Evolutionary conservation across 1,140 invertebrate species (phyloP).

Genomic region (Microplitis demolitor): DNA sequence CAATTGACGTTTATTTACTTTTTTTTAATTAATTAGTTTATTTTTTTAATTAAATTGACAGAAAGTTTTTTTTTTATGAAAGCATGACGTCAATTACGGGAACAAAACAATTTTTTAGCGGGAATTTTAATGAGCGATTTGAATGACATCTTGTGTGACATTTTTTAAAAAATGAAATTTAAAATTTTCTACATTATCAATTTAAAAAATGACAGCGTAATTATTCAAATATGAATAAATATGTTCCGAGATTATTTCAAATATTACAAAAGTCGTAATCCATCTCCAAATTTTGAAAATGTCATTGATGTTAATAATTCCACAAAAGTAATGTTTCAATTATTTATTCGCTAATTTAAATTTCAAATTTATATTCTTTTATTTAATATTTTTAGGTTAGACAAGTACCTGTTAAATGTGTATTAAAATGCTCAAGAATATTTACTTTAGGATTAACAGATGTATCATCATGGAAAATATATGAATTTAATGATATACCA

Average conservation of each 20-base stretch:
- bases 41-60: no score
- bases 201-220: constrained; percentile 27
- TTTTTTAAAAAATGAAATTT: no score
- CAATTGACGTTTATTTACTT: no score
- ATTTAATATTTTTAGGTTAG: constrained; percentile 47
- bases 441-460: constrained; percentile 60
- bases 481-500: constrained; percentile 63
- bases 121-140: no score
- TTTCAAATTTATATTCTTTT: neutral
- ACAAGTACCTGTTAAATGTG: constrained; percentile 20
- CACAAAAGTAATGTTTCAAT: constrained; percentile 30
- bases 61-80: no score
- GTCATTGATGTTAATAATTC: constrained; percentile 60
- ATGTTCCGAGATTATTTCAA: constrained; percentile 67
- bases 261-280: constrained; percentile 65
- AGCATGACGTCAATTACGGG: no score
- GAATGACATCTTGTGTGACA: no score
- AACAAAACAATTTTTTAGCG: no score
- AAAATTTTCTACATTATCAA: no score
- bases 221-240: constrained; percentile 1
- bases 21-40: no score
- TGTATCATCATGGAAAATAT: constrained; percentile 65
- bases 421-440: neutral
- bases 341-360: neutral
- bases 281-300: constrained; percentile 57